Base-by-base conservation (phyloP, 1,140 invertebrate genomes). In the Saccostrea echinata region DNA sequence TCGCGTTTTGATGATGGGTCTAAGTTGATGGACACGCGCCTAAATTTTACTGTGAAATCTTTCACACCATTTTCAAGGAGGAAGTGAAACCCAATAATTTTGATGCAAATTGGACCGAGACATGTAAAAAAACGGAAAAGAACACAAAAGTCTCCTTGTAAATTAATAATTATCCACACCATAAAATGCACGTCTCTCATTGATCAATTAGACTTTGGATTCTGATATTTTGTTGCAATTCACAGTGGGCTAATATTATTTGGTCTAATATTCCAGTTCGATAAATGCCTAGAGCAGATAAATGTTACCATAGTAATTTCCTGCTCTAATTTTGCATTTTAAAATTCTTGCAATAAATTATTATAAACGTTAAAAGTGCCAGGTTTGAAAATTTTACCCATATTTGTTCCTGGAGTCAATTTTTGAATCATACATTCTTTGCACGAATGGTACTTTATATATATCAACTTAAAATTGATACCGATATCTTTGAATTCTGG, bases 1-100 rank as follows among this genome's bases (percentile, higher is more conserved):
- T 82, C 61, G 82, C 82, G 53, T 80, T 43, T 86, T 86, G 80
- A 86, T 86, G 24, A 86, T 82, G 57, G n/a, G 68, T 61, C 82
- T 81, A 35, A 64, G 82, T 82, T 86, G 43, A 51, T 61, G 35
- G 86, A 82, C 86, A 86, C 86, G 82, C 86, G 86, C 61, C 86
- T 51, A 27, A 52, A 86, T 86, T 86, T 86, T 61, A 82, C 76
- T 30, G 68, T 27, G 27, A 30, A 33, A 76, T 76, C 68, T 27
- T 18, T 76, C 27, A 76, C 68, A 76, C 68, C 68, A 76, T 76
- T 76, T 30, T 30, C 12, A 76, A 30, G 16, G 68, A 76, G 68
- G 68, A 76, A 76, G 68, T 76, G 68, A 76, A 76, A 76, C 68
- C 68, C 68, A 76, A 76, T 76, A 76, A 76, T 76, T 76, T 76